These are phyloP conservation scores for Sparidentex hasta DNA, from an alignment of 2,797 vertebrate species.

Conservation along the genomic window DNA sequence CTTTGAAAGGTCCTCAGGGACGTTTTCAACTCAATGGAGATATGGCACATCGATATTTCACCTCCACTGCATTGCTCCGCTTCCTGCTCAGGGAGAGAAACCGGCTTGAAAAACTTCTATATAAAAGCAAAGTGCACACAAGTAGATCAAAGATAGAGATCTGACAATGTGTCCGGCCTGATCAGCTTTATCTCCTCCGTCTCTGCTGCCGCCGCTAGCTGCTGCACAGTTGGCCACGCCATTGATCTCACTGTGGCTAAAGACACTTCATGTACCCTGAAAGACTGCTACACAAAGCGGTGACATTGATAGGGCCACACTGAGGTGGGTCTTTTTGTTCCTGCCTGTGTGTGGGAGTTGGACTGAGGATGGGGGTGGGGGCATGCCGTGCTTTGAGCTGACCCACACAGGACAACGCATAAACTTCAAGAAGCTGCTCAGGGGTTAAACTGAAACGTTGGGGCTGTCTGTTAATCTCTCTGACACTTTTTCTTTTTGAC, in stretches of 20 bases:
- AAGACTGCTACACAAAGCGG: conserved; percentile 83
- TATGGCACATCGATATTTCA: conserved; percentile 74
- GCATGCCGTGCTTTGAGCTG: conserved; percentile 60
- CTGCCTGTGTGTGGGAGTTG: conserved; percentile 82
- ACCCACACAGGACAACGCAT: conserved; percentile 72
- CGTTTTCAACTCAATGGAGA: conserved; percentile 74
- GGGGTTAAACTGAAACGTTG: conserved; percentile 72
- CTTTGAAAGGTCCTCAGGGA: conserved; percentile 80
- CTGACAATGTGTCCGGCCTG: conserved; percentile 67
- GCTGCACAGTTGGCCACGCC: conserved; percentile 80
- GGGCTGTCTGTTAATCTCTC: conserved; percentile 49
- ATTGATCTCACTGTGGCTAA: conserved; percentile 86
- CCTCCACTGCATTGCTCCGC: conserved; percentile 29
- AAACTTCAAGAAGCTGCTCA: conserved; percentile 71
- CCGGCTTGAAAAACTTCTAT: conserved; percentile 35
- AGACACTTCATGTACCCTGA: conserved; percentile 87
- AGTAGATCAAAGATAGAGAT: conserved; percentile 80
- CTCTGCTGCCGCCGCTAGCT: conserved; percentile 48
- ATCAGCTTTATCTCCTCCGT: conserved; percentile 75
- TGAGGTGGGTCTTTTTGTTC: conserved; percentile 86
- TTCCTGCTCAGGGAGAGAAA: conserved; percentile 27
- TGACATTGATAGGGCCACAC: conserved; percentile 88
- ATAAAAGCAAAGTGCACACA: conserved; percentile 50
- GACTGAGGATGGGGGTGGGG: conserved; percentile 75
- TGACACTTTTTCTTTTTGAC: conserved; percentile 53